A percentile compares a stretch with the other conserved stretches of the same genome.
phyloP scores from a whole-genome alignment of 64 coral and sea anemone genomes.

The Dendronephthya gigantea region DNA sequence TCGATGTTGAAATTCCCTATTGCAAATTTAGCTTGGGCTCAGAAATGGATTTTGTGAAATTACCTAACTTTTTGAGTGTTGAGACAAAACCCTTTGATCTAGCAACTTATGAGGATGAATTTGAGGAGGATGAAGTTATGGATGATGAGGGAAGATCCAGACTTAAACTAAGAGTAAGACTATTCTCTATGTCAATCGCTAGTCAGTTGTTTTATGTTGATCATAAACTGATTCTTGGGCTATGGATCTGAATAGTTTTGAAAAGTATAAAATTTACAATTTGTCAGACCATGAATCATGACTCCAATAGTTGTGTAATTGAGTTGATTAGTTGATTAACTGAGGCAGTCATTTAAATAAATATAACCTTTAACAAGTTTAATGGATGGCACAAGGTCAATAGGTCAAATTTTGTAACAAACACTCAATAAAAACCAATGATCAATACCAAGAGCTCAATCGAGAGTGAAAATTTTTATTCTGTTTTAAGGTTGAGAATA shows the following conservation, averaged over 20 bases:
- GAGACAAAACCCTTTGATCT: slow-evolving; percentile 90
- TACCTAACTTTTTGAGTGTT: slow-evolving; percentile 95
- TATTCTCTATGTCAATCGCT: too few species aligned
- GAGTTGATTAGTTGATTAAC: too few species aligned
- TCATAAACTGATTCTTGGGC: too few species aligned
- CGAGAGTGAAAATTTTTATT: not conserved
- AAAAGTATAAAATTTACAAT: too few species aligned
- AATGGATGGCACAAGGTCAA: too few species aligned
- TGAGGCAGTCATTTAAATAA: too few species aligned
- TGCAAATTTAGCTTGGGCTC: slow-evolving; percentile 74
- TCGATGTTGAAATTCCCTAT: slow-evolving; percentile 48
- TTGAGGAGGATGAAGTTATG: slow-evolving; percentile 95
- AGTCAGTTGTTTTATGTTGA: too few species aligned
- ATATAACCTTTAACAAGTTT: too few species aligned
- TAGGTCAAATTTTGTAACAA: not conserved
- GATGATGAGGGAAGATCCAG: slow-evolving; percentile 97
- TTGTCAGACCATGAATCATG: too few species aligned
- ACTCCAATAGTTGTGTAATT: too few species aligned
- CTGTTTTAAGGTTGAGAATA: slow-evolving; percentile 83
- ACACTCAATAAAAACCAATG: not conserved
- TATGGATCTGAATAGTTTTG: too few species aligned
- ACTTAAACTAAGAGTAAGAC: slow-evolving; percentile 82
- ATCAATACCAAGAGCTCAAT: not conserved
- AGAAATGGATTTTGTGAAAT: slow-evolving; percentile 80
- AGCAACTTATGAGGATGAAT: slow-evolving; percentile 80